A percentile compares a stretch with the other conserved stretches of the same genome.
These are phyloP conservation scores for Ochotona curzoniae DNA, from an alignment of 2,113 vertebrate species.

Conservation along the genomic window DNA sequence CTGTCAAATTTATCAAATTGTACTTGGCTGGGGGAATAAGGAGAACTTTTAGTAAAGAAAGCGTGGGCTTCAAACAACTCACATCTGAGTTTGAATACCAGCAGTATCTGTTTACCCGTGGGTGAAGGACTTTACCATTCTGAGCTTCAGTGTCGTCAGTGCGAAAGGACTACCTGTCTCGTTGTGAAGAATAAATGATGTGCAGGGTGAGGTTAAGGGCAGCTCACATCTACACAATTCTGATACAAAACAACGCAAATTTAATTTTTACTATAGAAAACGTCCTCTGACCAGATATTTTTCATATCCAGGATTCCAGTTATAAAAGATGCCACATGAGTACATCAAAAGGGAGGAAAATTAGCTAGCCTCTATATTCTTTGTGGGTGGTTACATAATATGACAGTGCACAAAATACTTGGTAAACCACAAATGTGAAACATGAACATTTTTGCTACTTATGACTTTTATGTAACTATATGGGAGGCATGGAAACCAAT, in stretches of 20 bases:
- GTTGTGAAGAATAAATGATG: background rate
- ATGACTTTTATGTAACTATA: slow-evolving; percentile 69
- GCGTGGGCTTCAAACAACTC: background rate
- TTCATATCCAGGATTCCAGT: slow-evolving; percentile 2
- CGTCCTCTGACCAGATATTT: slow-evolving; percentile 21
- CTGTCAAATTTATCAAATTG: background rate
- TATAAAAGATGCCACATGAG: slow-evolving; percentile 52
- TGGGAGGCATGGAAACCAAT: slow-evolving; percentile 66
- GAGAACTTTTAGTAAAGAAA: background rate
- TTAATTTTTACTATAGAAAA: slow-evolving; percentile 29
- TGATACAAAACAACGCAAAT: background rate
- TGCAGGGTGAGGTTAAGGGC: background rate
- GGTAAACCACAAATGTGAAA: slow-evolving; percentile 61
- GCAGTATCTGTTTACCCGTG: background rate
- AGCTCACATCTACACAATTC: background rate
- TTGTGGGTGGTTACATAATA: slow-evolving; percentile 67
- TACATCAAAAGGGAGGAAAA: slow-evolving; percentile 37
- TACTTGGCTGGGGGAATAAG: background rate
- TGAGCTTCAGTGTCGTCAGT: background rate
- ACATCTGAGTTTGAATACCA: slow-evolving; percentile 13
- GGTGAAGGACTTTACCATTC: background rate
- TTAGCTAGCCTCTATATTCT: slow-evolving; percentile 37
- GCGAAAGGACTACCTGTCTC: background rate
- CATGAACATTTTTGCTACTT: slow-evolving; percentile 50
- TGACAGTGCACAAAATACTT: slow-evolving; percentile 48